Evolutionary conservation across 1,140 invertebrate species (phyloP), one percentile per base, ranked within the genome.

Genomic region (Drosophila repleta): DNA sequence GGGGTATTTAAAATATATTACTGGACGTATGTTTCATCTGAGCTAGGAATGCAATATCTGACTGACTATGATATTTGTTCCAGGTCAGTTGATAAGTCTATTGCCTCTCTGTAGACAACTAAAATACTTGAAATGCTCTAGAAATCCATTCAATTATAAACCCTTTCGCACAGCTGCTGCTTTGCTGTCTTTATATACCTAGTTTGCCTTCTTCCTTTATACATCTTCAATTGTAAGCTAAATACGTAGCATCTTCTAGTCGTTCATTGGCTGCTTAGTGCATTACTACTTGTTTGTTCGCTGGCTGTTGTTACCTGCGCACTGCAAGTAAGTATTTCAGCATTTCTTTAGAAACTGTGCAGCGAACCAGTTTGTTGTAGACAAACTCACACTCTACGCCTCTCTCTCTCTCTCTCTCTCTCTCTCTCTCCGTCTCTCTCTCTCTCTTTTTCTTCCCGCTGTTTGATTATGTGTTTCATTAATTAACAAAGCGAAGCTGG

Each of bases 321-420:
- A 70, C 52, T 70, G 60, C 67, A 69, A 56, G 67, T 70, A 39
- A 55, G 35, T 29, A 39, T 57, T 64, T 62, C 39, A 35, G 20
- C 32, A 49, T 48, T 87, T 88, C 83, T 88, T 57, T 76, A 67
- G 83, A 82, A 88, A 74, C 61, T 26, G 29, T 7, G 39, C 8
- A 24, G 11, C 60, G 62, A 71, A 71, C 68, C 68, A 66, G 62
- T 71, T 71, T 56, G 18, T 21, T 43, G 39, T 17, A 43, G 39
- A 17, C 39, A 43, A 15, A 43, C 39, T 8, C 39, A 7, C 43
- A 8, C 43, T 46, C 37, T 55, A 15, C 35, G 11, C 45, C 39
- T 35, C 15, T 32, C 35, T 11, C 39, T 43, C 11, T 8, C 11
- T 11, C 18, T 49, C 3, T n/a, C 24, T 1, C 13, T 26, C 17